These are phyloP conservation scores for Danionella cerebrum DNA, from an alignment of 2,113 vertebrate genomes.

Conservation along the genomic window DNA sequence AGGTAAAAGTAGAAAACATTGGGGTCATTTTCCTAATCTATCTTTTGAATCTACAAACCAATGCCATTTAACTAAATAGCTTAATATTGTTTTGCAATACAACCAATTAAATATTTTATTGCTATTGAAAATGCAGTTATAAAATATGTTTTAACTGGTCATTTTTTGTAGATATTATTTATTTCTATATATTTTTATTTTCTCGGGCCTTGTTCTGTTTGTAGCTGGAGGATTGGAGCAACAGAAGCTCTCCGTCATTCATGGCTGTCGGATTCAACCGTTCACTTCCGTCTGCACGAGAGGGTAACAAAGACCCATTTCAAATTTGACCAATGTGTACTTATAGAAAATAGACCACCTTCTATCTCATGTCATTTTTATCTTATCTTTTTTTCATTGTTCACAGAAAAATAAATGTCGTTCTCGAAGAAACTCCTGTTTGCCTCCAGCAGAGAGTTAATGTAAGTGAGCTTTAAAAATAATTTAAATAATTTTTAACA, in stretches of 20 bases:
- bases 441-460: conserved; percentile 54
- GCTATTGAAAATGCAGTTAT: no score
- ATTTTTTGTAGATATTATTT: background rate
- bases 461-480: conserved; percentile 46
- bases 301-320: conserved; percentile 60
- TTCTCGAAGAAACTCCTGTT: conserved; percentile 63
- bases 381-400: background rate
- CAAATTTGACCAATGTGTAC: no score
- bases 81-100: no score
- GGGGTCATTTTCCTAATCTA: no score
- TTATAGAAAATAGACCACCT: no score
- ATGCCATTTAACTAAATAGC: no score
- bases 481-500: no score
- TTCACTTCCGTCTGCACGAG: conserved; percentile 71
- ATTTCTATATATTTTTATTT: background rate
- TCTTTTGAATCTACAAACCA: no score
- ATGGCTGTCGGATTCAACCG: conserved; percentile 79
- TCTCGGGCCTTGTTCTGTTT: conserved; percentile 2
- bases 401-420: conserved; percentile 67
- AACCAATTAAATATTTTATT: no score
- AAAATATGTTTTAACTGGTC: no score
- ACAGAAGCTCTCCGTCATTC: conserved; percentile 85
- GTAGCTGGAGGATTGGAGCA: conserved; percentile 92
- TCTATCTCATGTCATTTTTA: no score
- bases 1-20: no score